phyloP scores from a whole-genome alignment of 2,113 vertebrate genomes.

The Arizona elegans region DNA sequence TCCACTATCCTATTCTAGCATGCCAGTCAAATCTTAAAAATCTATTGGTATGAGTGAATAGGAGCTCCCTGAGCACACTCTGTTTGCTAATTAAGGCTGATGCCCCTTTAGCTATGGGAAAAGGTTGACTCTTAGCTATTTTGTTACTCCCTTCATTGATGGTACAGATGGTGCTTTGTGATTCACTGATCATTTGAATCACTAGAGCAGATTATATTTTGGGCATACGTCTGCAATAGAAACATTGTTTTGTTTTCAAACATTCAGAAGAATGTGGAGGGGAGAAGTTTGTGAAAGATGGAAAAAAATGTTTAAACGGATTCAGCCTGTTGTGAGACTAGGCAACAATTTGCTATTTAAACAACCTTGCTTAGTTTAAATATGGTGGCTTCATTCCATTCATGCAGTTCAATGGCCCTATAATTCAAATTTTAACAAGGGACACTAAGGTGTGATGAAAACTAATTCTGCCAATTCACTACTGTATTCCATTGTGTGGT shows the following conservation, averaged over 20 bases:
- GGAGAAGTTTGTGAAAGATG: neutral
- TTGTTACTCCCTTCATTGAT: neutral
- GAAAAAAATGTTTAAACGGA: neutral
- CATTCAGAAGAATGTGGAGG: neutral
- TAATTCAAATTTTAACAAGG: neutral
- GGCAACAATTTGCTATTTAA: neutral
- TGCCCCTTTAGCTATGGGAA: neutral
- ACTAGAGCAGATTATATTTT: neutral
- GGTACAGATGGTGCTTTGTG: neutral
- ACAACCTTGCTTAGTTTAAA: neutral
- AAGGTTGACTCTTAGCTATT: neutral
- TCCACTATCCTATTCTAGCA: neutral
- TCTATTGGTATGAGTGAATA: neutral
- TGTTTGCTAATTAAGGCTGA: neutral
- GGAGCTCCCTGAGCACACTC: neutral
- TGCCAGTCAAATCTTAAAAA: neutral
- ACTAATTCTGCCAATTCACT: neutral
- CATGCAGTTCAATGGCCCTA: neutral
- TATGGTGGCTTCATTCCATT: neutral
- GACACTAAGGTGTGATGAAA: neutral
- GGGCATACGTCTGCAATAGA: neutral
- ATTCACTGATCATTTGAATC: neutral
- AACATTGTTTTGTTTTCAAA: neutral
- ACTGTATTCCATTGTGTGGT: neutral
- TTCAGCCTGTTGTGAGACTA: neutral